Percentiles rank a stretch among this genome's conserved stretches.
These are phyloP conservation scores for Microcebus tavaratra DNA, from an alignment of 2,113 vertebrate genomes.

Conservation along the genomic window DNA sequence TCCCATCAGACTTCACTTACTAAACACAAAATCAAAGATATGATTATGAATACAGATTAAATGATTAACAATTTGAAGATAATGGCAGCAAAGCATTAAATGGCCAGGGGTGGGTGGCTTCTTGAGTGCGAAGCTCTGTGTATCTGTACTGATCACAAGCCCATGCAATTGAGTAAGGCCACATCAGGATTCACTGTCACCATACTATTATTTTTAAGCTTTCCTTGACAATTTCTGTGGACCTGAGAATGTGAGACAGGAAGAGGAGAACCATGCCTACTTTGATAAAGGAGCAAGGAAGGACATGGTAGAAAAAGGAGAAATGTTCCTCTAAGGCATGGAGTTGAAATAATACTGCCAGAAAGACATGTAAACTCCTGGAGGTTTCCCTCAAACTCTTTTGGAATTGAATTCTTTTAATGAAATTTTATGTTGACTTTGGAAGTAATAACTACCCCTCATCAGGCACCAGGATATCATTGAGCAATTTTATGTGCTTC, in stretches of 20 bases:
- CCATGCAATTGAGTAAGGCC: background rate
- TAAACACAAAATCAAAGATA: background rate
- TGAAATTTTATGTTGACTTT: constrained; percentile 68
- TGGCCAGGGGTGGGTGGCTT: background rate
- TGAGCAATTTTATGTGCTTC: constrained; percentile 48
- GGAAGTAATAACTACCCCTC: constrained; percentile 35
- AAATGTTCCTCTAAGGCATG: background rate
- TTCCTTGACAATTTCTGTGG: background rate
- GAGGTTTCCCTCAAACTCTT: background rate
- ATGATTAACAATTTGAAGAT: background rate
- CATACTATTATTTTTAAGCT: background rate
- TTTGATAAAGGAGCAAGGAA: background rate
- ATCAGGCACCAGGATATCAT: background rate
- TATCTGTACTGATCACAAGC: background rate
- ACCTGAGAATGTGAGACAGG: background rate
- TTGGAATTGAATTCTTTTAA: constrained; percentile 37
- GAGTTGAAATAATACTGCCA: background rate
- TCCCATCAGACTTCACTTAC: background rate
- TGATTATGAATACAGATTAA: background rate
- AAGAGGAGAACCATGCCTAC: background rate
- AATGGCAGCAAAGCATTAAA: background rate
- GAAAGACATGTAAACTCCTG: background rate
- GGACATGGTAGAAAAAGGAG: background rate
- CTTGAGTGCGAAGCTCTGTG: background rate
- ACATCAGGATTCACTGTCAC: background rate